These are phyloP conservation scores for Chrysaora quinquecirrha DNA, from an alignment of 30 jellyfish, hydroid and myxozoan genomes.

Conservation along the genomic window DNA sequence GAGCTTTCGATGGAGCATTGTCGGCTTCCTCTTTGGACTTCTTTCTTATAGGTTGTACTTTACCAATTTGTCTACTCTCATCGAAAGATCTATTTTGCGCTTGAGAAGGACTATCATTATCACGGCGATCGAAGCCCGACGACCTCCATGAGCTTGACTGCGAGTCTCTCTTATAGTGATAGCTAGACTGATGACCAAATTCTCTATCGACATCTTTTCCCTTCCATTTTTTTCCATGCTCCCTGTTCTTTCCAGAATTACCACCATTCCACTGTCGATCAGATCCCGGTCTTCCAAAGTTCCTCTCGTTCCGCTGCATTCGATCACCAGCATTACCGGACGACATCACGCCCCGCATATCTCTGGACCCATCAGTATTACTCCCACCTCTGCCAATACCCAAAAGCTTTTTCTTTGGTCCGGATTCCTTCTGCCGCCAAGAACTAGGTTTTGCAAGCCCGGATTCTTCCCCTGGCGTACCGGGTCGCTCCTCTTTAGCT, in stretches of 20 bases:
- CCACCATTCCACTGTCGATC: neutral
- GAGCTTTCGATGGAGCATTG: neutral
- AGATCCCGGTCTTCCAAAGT: neutral
- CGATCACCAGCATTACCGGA: too few relatives aligned
- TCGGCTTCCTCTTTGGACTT: neutral
- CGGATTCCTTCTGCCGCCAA: neutral
- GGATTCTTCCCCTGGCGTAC: too few relatives aligned
- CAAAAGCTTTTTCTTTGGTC: neutral
- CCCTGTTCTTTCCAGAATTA: neutral
- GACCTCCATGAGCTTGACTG: neutral
- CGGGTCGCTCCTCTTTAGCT: too few relatives aligned
- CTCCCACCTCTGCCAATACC: slow-evolving; percentile 1
- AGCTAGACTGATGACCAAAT: neutral
- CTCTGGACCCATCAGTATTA: neutral
- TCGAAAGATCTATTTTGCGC: neutral
- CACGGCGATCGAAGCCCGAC: too few relatives aligned
- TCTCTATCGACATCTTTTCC: neutral
- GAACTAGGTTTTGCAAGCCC: too few relatives aligned
- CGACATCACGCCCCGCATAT: too few relatives aligned
- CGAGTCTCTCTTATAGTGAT: neutral
- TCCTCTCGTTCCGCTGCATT: neutral
- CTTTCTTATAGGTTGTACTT: neutral
- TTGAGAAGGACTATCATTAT: neutral
- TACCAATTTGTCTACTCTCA: neutral
- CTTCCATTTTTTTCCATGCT: neutral